Evolutionary conservation across 1,140 invertebrate genomes (phyloP).

Genomic region (Ostrea denselamellosa): DNA sequence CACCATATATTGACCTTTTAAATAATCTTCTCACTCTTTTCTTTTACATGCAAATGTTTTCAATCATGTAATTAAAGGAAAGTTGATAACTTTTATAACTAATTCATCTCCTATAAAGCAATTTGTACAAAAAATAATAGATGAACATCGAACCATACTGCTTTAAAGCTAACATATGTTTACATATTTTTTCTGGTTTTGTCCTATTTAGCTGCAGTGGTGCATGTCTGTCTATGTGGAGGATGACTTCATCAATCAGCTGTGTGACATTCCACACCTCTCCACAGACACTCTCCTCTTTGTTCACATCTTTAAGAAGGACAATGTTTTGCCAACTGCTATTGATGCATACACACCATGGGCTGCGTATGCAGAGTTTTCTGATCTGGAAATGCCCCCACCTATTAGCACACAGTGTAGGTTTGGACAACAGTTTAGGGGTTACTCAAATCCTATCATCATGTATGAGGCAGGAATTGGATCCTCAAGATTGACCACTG

Average conservation of each 20-base stretch:
- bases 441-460: slow-evolving; percentile 58
- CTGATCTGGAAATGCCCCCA: slow-evolving; percentile 58
- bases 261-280: slow-evolving; percentile 63
- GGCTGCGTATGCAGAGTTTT: slow-evolving; percentile 54
- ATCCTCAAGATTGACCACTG: slow-evolving; percentile 26
- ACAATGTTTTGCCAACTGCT: slow-evolving; percentile 55
- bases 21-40: too few relatives aligned
- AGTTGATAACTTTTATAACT: too few relatives aligned
- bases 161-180: too few relatives aligned
- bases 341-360: slow-evolving; percentile 49
- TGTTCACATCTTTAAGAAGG: slow-evolving; percentile 60
- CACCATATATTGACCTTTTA: too few relatives aligned
- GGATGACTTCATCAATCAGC: slow-evolving; percentile 34
- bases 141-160: too few relatives aligned
- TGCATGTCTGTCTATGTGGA: slow-evolving; percentile 59
- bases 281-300: slow-evolving; percentile 51
- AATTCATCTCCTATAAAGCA: too few relatives aligned
- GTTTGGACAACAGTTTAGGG: slow-evolving; percentile 60
- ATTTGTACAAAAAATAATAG: too few relatives aligned
- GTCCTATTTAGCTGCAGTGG: slow-evolving; percentile 50
- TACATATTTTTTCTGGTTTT: neutral
- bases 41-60: too few relatives aligned
- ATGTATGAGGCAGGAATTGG: slow-evolving; percentile 64
- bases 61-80: too few relatives aligned
- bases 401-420: slow-evolving; percentile 50